Evolutionary conservation across 2,797 vertebrate genomes (phyloP).

Genomic region (Margarornis squamiger): DNA sequence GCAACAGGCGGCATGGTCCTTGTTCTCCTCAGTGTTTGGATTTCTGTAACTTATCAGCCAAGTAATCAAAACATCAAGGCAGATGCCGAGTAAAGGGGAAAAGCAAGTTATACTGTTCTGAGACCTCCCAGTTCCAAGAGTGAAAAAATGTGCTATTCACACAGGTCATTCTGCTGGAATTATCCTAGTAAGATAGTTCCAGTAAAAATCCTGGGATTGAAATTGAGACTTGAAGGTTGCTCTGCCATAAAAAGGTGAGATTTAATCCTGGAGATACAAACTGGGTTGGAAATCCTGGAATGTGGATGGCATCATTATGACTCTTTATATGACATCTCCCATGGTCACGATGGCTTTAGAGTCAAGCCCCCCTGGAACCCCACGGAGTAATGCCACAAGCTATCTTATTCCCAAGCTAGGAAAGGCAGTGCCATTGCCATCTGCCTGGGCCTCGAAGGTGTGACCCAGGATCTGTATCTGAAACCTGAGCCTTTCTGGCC

Average conservation of each 20-base stretch:
- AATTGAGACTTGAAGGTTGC: background rate
- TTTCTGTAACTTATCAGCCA: conserved; percentile 8
- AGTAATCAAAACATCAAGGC: conserved; percentile 23
- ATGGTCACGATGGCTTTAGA: background rate
- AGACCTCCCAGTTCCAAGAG: conserved; percentile 2
- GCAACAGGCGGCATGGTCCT: background rate
- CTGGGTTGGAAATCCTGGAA: background rate
- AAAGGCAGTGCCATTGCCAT: background rate
- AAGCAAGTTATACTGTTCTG: background rate
- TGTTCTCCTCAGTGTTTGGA: conserved; percentile 14
- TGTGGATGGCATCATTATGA: too few relatives aligned
- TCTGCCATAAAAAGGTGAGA: background rate
- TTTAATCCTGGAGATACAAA: background rate
- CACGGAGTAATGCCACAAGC: background rate
- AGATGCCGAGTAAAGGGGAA: background rate
- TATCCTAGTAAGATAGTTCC: background rate
- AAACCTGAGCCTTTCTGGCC: background rate
- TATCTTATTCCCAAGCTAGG: background rate
- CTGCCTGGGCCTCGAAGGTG: background rate
- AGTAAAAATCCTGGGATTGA: background rate
- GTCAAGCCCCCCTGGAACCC: background rate
- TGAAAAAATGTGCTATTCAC: conserved; percentile 2
- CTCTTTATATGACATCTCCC: background rate
- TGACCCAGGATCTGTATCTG: background rate
- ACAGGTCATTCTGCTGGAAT: background rate